Evolutionary conservation across 2,888 invertebrate genomes (phyloP).

Genomic region (Linnaemya tessellans): DNA sequence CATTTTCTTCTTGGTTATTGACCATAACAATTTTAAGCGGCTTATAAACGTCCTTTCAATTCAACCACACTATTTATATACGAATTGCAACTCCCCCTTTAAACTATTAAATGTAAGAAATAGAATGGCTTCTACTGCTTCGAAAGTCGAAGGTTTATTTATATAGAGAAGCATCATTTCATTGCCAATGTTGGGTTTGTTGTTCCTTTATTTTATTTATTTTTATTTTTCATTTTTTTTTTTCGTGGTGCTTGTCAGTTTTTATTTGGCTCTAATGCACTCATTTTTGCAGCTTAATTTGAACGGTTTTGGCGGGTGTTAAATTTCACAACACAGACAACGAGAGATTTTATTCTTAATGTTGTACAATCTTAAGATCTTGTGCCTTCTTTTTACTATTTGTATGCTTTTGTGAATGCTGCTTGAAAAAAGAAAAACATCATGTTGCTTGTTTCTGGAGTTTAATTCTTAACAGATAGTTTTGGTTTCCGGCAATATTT

Average conservation of each 20-base stretch:
- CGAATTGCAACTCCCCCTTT: constrained; percentile 46
- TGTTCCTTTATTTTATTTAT: too few species aligned
- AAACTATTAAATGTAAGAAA: constrained; percentile 8
- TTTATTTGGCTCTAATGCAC: constrained; percentile 72
- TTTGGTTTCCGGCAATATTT: constrained; percentile 42
- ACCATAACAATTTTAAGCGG: constrained; percentile 68
- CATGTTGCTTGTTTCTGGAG: not conserved
- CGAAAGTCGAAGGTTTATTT: not conserved
- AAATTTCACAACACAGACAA: constrained; percentile 63
- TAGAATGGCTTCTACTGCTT: not conserved
- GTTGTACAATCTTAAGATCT: constrained; percentile 56
- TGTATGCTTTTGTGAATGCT: constrained; percentile 4
- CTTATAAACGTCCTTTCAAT: constrained; percentile 66
- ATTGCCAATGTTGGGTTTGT: constrained; percentile 29
- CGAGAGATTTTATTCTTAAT: constrained; percentile 39
- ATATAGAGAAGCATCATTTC: constrained; percentile 21
- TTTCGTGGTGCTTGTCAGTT: constrained; percentile 63
- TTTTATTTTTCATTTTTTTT: not conserved
- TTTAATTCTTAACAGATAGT: constrained; percentile 22
- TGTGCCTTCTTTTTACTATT: not conserved
- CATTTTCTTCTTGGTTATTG: constrained; percentile 62
- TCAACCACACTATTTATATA: constrained; percentile 58
- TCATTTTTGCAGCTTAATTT: constrained; percentile 74
- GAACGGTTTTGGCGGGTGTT: constrained; percentile 72
- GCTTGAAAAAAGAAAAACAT: constrained; percentile 18